Percentiles rank a stretch among this genome's conserved stretches.
Evolutionary conservation across 37 sponge, comb jelly and placozoan species (phyloP).

Genomic region (Chondrosia reniformis): DNA sequence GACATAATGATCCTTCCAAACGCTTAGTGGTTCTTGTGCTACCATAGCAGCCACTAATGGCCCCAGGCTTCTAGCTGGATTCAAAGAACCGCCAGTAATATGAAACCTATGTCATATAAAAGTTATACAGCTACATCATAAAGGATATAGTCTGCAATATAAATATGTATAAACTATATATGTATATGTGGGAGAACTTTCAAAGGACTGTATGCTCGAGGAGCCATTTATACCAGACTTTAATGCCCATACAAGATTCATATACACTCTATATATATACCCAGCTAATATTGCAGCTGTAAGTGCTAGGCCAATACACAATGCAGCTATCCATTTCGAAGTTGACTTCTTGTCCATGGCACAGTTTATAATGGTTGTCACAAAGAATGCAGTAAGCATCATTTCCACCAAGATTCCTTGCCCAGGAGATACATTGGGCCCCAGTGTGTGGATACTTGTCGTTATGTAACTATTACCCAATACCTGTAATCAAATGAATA

Average conservation of each 20-base stretch:
- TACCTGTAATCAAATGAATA: background rate
- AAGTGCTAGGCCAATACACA: slow-evolving; percentile 22
- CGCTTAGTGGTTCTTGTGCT: background rate
- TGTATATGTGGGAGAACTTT: too few relatives aligned
- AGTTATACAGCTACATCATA: background rate
- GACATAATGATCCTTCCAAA: slow-evolving; percentile 53
- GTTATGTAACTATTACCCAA: background rate
- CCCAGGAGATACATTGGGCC: background rate
- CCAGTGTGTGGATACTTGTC: slow-evolving; percentile 17
- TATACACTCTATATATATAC: too few relatives aligned
- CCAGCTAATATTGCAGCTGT: slow-evolving; percentile 34
- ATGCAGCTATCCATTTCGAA: slow-evolving; percentile 16
- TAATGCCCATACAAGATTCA: too few relatives aligned
- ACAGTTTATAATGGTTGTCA: slow-evolving; percentile 39
- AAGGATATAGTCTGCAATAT: background rate
- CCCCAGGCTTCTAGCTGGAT: slow-evolving; percentile 70
- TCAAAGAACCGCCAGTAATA: slow-evolving; percentile 57
- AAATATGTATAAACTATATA: too few relatives aligned
- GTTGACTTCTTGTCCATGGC: slow-evolving; percentile 30
- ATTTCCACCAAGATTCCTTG: slow-evolving; percentile 47
- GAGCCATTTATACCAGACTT: too few relatives aligned
- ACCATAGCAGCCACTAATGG: slow-evolving; percentile 27
- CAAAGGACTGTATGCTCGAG: too few relatives aligned
- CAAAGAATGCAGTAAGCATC: slow-evolving; percentile 44
- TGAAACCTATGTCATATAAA: slow-evolving; percentile 22